Conservation (phyloP, 1,140 invertebrate genomes). For the Caerostris extrusa region DNA sequence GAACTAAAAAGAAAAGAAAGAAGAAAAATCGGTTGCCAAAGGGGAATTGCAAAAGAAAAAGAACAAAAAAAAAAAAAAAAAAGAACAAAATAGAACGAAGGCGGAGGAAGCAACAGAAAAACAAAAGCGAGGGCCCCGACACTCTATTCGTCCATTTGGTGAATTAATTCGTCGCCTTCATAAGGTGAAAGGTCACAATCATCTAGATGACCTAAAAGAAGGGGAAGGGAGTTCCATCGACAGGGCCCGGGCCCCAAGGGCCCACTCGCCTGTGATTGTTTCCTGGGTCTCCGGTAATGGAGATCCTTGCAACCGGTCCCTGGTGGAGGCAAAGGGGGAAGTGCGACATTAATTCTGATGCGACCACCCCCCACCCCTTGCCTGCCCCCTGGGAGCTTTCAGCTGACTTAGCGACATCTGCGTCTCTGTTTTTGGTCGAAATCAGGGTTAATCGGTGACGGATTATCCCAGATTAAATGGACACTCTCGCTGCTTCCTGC, state of each 20-base stretch:
- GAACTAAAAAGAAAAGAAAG: neutral
- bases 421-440: constrained; percentile 64
- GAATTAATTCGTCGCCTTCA: constrained; percentile 75
- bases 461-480: constrained; percentile 70
- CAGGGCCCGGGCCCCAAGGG: constrained; percentile 60
- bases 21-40: neutral
- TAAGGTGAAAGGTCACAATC: constrained; percentile 75
- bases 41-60: neutral
- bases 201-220: constrained; percentile 72
- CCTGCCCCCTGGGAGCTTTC: constrained; percentile 54
- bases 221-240: neutral
- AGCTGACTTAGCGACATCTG: constrained; percentile 74
- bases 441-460: constrained; percentile 67
- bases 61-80: neutral
- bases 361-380: neutral
- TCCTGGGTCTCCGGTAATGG: constrained; percentile 53
- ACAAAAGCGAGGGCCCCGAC: neutral
- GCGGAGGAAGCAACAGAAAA: neutral
- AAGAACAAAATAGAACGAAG: neutral
- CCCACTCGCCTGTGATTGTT: constrained; percentile 74
- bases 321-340: constrained; percentile 62
- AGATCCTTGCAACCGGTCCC: constrained; percentile 53
- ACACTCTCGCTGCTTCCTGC: neutral
- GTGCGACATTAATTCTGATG: constrained; percentile 61
- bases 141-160: constrained; percentile 45